Percentiles rank a stretch among this genome's conserved stretches.
Conservation (phyloP, 2,888 invertebrate genomes). For the Agrotis exclamationis region DNA sequence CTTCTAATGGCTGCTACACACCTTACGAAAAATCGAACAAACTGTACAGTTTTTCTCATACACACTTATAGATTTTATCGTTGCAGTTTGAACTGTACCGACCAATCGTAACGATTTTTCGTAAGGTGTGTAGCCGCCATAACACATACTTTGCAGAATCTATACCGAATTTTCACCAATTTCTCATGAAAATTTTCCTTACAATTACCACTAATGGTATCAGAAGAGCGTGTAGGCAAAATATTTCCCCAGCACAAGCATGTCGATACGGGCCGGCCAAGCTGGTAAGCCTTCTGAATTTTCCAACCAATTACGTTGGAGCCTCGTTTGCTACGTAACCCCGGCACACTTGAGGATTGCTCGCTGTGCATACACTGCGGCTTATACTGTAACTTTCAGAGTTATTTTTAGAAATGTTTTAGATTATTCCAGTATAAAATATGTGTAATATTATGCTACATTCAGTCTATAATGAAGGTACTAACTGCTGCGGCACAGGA, state of each 20-base stretch:
- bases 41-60: no score
- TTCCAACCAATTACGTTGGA: conserved; percentile 75
- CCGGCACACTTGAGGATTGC: conserved; percentile 62
- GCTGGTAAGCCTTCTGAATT: conserved; percentile 61
- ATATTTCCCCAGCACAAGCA: conserved; percentile 33
- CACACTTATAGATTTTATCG: no score
- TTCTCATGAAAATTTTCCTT: conserved; percentile 3
- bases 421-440: conserved; percentile 16
- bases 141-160: not conserved
- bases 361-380: conserved; percentile 43
- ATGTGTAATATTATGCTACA: no score
- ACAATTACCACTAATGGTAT: conserved; percentile 29
- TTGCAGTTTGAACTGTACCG: no score
- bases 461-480: no score
- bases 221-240: conserved; percentile 29
- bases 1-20: no score
- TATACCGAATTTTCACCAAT: not conserved
- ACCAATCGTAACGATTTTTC: no score
- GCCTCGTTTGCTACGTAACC: conserved; percentile 67
- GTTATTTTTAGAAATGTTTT: conserved; percentile 20
- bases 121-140: not conserved
- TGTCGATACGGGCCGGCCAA: conserved; percentile 42
- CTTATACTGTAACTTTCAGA: conserved; percentile 5
- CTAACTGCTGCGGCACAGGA: no score
- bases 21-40: no score